These are phyloP conservation scores for Colletes collaris DNA, from an alignment of 2,888 invertebrate species.

Conservation along the genomic window DNA sequence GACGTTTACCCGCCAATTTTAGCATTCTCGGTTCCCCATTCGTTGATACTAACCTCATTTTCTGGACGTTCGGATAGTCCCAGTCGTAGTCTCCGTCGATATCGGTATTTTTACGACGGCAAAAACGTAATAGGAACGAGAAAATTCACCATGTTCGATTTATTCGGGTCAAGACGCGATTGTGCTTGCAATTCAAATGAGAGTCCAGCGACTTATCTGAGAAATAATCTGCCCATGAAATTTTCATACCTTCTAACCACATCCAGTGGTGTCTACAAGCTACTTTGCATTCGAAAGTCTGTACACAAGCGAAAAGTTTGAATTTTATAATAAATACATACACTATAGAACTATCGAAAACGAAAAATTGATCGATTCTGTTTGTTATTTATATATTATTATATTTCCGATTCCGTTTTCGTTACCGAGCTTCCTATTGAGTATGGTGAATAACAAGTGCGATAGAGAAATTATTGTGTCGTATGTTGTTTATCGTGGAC, in stretches of 20 bases:
- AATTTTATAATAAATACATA: slow-evolving; percentile 13
- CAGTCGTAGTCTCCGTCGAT: background rate
- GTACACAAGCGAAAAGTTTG: background rate
- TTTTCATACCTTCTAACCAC: slow-evolving; percentile 51
- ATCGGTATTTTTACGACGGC: background rate
- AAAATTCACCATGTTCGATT: slow-evolving; percentile 23
- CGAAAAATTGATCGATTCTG: background rate
- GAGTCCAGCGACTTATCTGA: background rate
- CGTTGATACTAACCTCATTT: too few relatives aligned
- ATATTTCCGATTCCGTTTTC: too few relatives aligned
- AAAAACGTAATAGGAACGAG: background rate
- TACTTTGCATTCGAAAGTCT: background rate
- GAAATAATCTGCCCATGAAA: slow-evolving; percentile 54
- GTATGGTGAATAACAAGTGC: background rate
- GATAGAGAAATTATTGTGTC: background rate
- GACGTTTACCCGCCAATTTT: background rate
- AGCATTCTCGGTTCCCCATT: background rate
- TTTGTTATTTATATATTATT: background rate
- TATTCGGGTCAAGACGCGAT: slow-evolving; percentile 8
- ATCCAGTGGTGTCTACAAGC: background rate
- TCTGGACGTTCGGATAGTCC: too few relatives aligned
- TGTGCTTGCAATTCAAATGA: slow-evolving; percentile 58
- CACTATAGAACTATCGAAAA: background rate
- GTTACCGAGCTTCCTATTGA: background rate
- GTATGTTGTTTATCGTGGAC: background rate